phyloP scores from a whole-genome alignment of 2,113 vertebrate species.

The Poeciliopsis retropinna region DNA sequence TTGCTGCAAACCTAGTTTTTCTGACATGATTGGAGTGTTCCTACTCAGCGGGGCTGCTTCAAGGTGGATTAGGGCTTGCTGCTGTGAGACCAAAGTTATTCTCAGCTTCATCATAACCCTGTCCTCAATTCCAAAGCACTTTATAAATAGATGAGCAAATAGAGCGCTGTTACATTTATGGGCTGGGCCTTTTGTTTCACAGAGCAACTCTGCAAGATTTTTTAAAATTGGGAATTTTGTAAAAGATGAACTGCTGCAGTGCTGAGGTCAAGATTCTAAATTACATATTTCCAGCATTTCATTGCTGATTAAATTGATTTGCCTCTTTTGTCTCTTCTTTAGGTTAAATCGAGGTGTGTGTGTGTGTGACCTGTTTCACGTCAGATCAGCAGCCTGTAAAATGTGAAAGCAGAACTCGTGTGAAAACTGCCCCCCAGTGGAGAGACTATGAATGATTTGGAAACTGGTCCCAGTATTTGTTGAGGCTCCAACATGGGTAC shows the following conservation, averaged over 20 bases:
- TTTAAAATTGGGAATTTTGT: too few relatives aligned
- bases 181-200: conserved; percentile 8
- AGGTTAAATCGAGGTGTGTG: conserved; percentile 8
- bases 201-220: background rate
- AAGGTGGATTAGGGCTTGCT: conserved; percentile 53
- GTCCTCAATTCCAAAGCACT: conserved; percentile 55
- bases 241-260: conserved; percentile 16
- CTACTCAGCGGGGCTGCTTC: conserved; percentile 35
- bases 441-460: background rate
- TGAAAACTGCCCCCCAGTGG: conserved; percentile 36
- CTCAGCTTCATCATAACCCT: conserved; percentile 57
- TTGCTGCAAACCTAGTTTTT: conserved; percentile 41
- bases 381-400: background rate
- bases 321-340: conserved; percentile 17
- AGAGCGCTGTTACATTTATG: conserved; percentile 49
- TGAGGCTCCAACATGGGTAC: background rate
- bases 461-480: too few relatives aligned
- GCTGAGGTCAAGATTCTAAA: background rate
- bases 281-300: too few relatives aligned
- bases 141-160: conserved; percentile 59
- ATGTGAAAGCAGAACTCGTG: background rate
- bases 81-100: conserved; percentile 65
- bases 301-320: background rate
- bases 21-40: conserved; percentile 34
- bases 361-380: conserved; percentile 3